Percentiles rank a stretch among this genome's conserved stretches.
These are phyloP conservation scores for Acronicta aceris DNA, from an alignment of 2,888 invertebrate genomes.

Conservation along the genomic window DNA sequence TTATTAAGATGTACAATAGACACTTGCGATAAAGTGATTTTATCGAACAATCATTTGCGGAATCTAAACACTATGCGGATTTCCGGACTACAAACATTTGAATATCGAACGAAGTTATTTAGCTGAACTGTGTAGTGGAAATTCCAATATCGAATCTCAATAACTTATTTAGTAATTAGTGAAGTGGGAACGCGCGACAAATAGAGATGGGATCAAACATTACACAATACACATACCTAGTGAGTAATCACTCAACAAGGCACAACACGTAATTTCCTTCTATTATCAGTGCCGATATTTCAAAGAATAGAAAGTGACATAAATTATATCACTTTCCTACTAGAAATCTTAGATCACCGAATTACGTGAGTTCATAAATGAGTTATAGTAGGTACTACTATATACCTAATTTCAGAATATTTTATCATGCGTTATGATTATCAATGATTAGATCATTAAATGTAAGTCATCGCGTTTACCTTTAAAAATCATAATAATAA, in stretches of 20 bases:
- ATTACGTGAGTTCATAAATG: constrained; percentile 24
- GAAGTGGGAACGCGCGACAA: background rate
- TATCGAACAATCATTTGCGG: constrained; percentile 2
- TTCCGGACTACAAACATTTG: constrained; percentile 14
- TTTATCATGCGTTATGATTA: constrained; percentile 23
- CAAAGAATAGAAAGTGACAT: constrained; percentile 49
- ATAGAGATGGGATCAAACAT: constrained; percentile 41
- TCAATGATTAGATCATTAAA: constrained; percentile 32
- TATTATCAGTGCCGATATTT: constrained; percentile 48
- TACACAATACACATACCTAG: constrained; percentile 33
- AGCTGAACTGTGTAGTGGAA: background rate
- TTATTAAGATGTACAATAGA: constrained; percentile 3
- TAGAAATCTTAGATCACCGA: constrained; percentile 50
- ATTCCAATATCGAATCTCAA: constrained; percentile 7
- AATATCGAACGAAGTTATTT: constrained; percentile 13
- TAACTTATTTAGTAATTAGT: background rate
- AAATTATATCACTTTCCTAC: constrained; percentile 28
- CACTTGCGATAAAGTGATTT: constrained; percentile 21
- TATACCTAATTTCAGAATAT: constrained; percentile 28
- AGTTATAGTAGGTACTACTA: background rate
- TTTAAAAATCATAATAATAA: background rate
- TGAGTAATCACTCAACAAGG: constrained; percentile 47
- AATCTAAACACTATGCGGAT: constrained; percentile 22
- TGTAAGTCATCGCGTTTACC: constrained; percentile 39
- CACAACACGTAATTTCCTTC: constrained; percentile 41